A percentile compares a stretch with the other conserved stretches of the same genome.
Conservation (phyloP, 2,113 vertebrate species). For the Balaeniceps rex region DNA sequence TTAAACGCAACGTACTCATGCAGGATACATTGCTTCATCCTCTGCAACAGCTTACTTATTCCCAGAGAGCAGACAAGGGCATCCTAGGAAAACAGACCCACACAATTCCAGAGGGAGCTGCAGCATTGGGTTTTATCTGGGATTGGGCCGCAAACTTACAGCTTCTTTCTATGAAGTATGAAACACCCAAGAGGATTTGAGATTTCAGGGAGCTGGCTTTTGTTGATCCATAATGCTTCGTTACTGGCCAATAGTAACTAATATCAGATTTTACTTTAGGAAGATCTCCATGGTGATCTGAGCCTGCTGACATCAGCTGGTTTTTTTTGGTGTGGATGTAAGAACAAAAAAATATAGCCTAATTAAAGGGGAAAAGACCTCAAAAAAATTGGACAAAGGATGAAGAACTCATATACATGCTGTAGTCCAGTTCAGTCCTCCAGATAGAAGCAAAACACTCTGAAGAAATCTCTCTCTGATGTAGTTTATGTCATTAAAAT, state of each 20-base stretch:
- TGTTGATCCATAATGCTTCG: not conserved
- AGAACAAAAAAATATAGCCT: not conserved
- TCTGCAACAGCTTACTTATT: not conserved
- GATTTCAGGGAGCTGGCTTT: not conserved
- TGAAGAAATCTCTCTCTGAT: not conserved
- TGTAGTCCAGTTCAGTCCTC: not conserved
- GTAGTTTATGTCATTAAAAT: not conserved
- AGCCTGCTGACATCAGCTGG: constrained; percentile 14
- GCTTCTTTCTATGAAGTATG: not conserved
- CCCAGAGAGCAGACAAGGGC: not conserved
- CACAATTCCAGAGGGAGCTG: not conserved
- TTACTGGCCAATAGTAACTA: not conserved
- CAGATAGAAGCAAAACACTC: not conserved
- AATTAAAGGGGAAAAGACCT: constrained; percentile 10
- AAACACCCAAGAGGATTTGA: not conserved
- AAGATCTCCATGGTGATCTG: constrained; percentile 56
- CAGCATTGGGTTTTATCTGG: not conserved
- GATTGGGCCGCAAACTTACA: not conserved
- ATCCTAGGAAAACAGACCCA: not conserved
- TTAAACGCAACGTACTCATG: not conserved
- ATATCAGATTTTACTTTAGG: constrained; percentile 13
- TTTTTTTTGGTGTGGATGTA: not conserved
- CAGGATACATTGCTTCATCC: not conserved
- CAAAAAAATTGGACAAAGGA: not conserved
- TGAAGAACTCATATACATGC: not conserved